Evolutionary conservation across 2,113 vertebrate species (phyloP), one percentile per base, ranked within the genome.

Genomic region (Triplophysa dalaica): DNA sequence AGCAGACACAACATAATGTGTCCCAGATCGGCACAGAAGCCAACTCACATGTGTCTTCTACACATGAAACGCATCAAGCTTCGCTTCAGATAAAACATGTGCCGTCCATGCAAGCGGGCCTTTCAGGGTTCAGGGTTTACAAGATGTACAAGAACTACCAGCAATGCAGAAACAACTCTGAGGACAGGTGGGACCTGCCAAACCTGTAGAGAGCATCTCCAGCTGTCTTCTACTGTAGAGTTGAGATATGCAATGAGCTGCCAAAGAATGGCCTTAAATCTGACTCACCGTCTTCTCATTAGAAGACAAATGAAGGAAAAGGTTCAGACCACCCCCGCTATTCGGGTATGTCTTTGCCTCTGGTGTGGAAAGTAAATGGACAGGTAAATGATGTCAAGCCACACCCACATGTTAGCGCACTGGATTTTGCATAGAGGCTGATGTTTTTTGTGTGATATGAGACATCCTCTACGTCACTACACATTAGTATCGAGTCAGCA

Each of bases 161-260:
- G 24, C 41, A 58, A 60, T 60, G 14, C 60, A 75, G 6, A 41
- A 77, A 75, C 33, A 70, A 60, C 11, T 64, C 63, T 85, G 9
- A 52, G 29, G 69, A 81, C 75, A 61, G 68, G 81, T 78, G 81
- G 38, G 69, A 70, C 78, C 70, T 10, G 78, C 38, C 70, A 45
- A 52, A 83, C 84, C 78, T 75, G 81, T 70, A 81, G 52, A 52
- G 68, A 11, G 29, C 45, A 70, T 58, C 60, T 8, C 22, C 19
- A 50, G 24, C 21, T 4, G n/a, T 58, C 33, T 70, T 73, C 81
- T 61, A 75, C 8, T 62, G 26, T 22, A 70, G 14, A 0, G 65
- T 81, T 76, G 58, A 77, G 52, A 48, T 22, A 58, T 8, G 52
- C 33, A 48, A 60, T 10, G n/a, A 17, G 54, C 3, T 43, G 14